Evolutionary conservation across 2,797 vertebrate genomes (phyloP).

Genomic region (Enteromius anoplus): DNA sequence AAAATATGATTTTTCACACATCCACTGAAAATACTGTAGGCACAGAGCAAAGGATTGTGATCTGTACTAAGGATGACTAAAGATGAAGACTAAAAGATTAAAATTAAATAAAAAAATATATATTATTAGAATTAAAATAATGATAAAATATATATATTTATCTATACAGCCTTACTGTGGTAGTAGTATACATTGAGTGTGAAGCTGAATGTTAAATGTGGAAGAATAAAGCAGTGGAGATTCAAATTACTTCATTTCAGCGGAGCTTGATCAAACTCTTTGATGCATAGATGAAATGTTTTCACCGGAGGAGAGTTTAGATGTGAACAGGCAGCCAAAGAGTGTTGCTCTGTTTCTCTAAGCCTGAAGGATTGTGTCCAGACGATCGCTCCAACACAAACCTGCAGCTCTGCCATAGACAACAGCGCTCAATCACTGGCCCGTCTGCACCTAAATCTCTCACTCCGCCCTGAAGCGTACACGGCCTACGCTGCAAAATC

Average conservation of each 20-base stretch:
- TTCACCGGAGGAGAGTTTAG: background rate
- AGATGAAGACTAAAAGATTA: background rate
- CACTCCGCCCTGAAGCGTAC: background rate
- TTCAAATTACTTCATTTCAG: background rate
- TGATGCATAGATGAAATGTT: conserved; percentile 12
- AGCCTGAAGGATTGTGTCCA: conserved; percentile 61
- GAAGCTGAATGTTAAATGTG: background rate
- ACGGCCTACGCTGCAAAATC: background rate
- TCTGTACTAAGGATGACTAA: background rate
- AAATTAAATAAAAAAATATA: background rate
- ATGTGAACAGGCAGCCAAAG: conserved; percentile 15
- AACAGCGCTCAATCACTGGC: conserved; percentile 49
- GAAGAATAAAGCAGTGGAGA: background rate
- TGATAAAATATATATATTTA: too few relatives aligned
- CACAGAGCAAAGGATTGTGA: background rate
- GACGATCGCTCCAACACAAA: conserved; percentile 64
- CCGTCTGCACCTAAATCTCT: background rate
- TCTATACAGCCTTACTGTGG: background rate
- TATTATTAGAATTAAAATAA: too few relatives aligned
- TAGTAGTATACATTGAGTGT: background rate
- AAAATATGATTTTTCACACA: background rate
- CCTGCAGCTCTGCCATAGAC: conserved; percentile 62
- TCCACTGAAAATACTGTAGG: background rate
- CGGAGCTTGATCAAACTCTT: background rate
- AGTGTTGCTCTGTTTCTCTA: conserved; percentile 21